Base-by-base conservation (phyloP, 1,140 invertebrate species). In the Acromyrmex charruanus region DNA sequence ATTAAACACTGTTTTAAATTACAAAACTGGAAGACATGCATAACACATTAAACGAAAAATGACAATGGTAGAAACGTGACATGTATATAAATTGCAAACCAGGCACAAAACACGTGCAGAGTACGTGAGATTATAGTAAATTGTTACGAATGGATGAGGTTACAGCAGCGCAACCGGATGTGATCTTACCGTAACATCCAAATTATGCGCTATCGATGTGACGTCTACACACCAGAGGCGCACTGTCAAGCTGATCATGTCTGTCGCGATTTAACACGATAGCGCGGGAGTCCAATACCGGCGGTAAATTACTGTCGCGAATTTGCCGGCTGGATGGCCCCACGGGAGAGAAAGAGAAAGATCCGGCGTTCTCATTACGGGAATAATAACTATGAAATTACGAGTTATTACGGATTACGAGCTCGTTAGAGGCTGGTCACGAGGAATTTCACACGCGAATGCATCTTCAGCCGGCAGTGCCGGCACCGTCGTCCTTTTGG, bases 311-410 rank as follows among this genome's bases (percentile, higher is more conserved):
- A 84, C 35, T 21, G 25, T 25, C 68, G 80, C 39, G 39, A 80
- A 74, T 85, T 85, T 66, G 51, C 10, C 61, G 55, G 49, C n/a
- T 18, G 74, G 0, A 58, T 51, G 21, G 14, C 14, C 18, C 2
- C 3, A 28, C 2, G 31, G 28, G 55, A 5, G 61, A 65, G 58
- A 12, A n/a, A 25, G 31, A 31, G 39, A 31, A 25, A 28, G 63
- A 39, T 39, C 12, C 28, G 39, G 25, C 7, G 59, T 39, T 14
- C 59, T 66, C 59, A 77, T 85, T 85, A 85, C n/a, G 49, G 16
- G 31, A 79, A 79, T 85, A 65, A 85, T 85, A 85, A 79, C 82
- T 85, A 16, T 49, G 49, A 79, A 66, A 79, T 79, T 85, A 79
- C 82, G 21, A 79, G 74, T 77, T 79, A 79, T 85, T 85, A 66